A percentile compares a stretch with the other conserved stretches of the same genome.
Evolutionary conservation across 2,113 vertebrate species (phyloP).

Genomic region (Oryctolagus cuniculus): mOryCun1.1 NC_091447.1:49983501-49984000

Average conservation of each 20-base stretch:
- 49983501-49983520: conserved; percentile 18
- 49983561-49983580: neutral
- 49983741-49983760: neutral
- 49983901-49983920: neutral
- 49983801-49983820: neutral
- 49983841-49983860: neutral
- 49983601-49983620: conserved; percentile 9
- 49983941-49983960: neutral
- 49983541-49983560: conserved; percentile 34
- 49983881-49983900: neutral
- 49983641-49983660: conserved; percentile 52
- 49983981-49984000: neutral
- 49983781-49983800: neutral
- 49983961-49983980: neutral
- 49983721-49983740: conserved; percentile 27
- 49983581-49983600: neutral
- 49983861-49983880: neutral
- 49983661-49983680: conserved; percentile 39
- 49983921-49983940: neutral
- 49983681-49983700: conserved; percentile 29
- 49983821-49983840: neutral
- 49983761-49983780: conserved; percentile 2
- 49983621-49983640: conserved; percentile 11
- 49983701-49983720: conserved; percentile 11
- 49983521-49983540: neutral